Evolutionary conservation across 2,113 vertebrate genomes (phyloP).

Genomic region (Oryzias curvinotus): DNA sequence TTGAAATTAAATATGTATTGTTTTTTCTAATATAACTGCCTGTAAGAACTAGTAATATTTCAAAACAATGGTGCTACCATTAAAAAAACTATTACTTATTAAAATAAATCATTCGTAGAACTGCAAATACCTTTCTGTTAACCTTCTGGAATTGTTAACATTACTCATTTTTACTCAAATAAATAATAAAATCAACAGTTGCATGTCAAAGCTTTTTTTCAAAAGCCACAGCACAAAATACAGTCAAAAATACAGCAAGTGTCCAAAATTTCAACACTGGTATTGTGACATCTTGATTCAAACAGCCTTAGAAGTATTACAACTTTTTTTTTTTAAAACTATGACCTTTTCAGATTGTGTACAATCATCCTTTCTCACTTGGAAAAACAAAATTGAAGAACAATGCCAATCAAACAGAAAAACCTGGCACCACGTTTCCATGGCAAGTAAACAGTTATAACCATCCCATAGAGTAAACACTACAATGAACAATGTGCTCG

Average conservation of each 20-base stretch:
- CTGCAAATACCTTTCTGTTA: not conserved
- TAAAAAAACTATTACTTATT: not conserved
- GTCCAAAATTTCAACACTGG: not conserved
- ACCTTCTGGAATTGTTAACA: too few relatives aligned
- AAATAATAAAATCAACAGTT: not conserved
- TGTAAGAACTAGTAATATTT: not conserved
- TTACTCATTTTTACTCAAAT: not conserved
- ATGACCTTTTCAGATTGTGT: too few relatives aligned
- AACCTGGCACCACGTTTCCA: too few relatives aligned
- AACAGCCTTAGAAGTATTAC: not conserved
- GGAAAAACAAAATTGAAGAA: too few relatives aligned
- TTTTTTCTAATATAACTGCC: not conserved
- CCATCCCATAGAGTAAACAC: too few relatives aligned
- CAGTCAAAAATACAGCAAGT: not conserved
- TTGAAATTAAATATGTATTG: not conserved
- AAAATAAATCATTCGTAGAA: not conserved
- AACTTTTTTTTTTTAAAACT: not conserved
- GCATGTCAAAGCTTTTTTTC: not conserved
- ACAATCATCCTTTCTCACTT: too few relatives aligned
- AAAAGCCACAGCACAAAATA: not conserved
- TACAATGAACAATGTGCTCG: too few relatives aligned
- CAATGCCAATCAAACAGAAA: too few relatives aligned
- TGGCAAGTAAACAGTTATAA: too few relatives aligned
- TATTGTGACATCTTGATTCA: not conserved
- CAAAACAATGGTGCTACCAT: not conserved